A percentile compares a stretch with the other conserved stretches of the same genome.
These are phyloP conservation scores for Bujurquina vittata DNA, from an alignment of 2,113 vertebrate species.

Conservation along the genomic window DNA sequence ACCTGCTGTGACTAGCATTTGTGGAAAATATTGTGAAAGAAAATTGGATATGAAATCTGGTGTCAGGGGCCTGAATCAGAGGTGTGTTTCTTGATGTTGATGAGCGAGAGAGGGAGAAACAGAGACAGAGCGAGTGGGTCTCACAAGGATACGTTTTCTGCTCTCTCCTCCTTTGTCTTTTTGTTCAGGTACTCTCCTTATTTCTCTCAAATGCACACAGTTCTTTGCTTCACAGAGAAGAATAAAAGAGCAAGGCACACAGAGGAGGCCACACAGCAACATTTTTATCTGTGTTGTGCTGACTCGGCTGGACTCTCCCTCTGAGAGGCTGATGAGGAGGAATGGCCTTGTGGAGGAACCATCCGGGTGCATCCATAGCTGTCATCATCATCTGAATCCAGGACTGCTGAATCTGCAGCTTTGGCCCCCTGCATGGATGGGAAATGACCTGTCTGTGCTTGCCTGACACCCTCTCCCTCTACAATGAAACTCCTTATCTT, in stretches of 20 bases:
- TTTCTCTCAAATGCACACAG: conserved; percentile 22
- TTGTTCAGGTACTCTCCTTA: conserved; percentile 3
- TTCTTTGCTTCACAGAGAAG: conserved; percentile 26
- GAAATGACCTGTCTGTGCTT: conserved; percentile 74
- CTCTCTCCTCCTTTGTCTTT: conserved; percentile 34
- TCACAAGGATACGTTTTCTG: conserved; percentile 30
- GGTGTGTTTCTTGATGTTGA: conserved; percentile 22
- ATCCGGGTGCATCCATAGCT: conserved; percentile 75
- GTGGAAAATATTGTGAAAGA: conserved; percentile 33
- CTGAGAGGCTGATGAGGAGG: conserved; percentile 77
- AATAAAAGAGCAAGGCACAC: conserved; percentile 46
- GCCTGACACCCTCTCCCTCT: conserved; percentile 71
- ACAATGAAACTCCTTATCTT: conserved; percentile 40
- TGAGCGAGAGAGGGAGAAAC: conserved; percentile 21
- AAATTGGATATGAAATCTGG: conserved; percentile 41
- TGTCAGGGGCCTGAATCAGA: conserved; percentile 26
- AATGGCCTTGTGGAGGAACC: conserved; percentile 72
- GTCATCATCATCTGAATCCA: conserved; percentile 74
- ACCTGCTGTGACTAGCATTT: conserved; percentile 16
- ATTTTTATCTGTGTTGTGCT: conserved; percentile 72
- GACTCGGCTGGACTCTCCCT: conserved; percentile 76
- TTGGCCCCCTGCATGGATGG: conserved; percentile 65
- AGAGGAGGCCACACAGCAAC: conserved; percentile 67
- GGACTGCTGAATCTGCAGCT: conserved; percentile 70
- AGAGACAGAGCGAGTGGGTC: conserved; percentile 6